Conservation (phyloP, 1,140 invertebrate species). For the Hypsibius dujardini region DNA sequence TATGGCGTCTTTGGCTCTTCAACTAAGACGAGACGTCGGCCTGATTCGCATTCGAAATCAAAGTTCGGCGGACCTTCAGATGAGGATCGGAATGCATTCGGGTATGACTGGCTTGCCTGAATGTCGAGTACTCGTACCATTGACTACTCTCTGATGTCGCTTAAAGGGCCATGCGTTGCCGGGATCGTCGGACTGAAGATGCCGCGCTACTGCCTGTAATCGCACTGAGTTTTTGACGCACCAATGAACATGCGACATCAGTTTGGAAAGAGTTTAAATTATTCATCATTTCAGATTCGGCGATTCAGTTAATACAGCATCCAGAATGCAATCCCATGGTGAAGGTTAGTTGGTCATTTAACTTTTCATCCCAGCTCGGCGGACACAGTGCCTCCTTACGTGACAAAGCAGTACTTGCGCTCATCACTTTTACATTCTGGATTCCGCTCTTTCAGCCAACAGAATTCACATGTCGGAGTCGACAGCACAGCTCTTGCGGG, state of each 20-base stretch:
- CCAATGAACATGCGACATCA: too few species aligned
- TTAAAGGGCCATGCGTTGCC: not conserved
- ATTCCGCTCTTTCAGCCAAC: not conserved
- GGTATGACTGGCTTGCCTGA: not conserved
- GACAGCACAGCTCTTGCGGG: not conserved
- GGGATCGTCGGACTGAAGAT: conserved; percentile 5
- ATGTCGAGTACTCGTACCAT: not conserved
- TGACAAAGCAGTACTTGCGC: too few species aligned
- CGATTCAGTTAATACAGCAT: not conserved
- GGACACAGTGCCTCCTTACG: too few species aligned
- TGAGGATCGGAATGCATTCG: not conserved
- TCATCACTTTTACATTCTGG: not conserved
- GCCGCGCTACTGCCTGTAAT: not conserved
- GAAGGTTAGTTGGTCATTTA: not conserved
- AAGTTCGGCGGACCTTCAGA: not conserved
- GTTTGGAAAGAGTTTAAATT: not conserved
- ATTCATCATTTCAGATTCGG: not conserved
- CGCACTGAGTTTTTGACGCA: too few species aligned
- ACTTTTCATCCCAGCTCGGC: not conserved
- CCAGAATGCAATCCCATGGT: not conserved
- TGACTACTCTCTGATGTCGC: not conserved
- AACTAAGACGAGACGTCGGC: not conserved
- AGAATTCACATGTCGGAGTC: not conserved
- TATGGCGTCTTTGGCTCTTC: not conserved
- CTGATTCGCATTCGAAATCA: not conserved